phyloP scores from a whole-genome alignment of 2,797 vertebrate genomes.

The Rallus crepitans region DNA sequence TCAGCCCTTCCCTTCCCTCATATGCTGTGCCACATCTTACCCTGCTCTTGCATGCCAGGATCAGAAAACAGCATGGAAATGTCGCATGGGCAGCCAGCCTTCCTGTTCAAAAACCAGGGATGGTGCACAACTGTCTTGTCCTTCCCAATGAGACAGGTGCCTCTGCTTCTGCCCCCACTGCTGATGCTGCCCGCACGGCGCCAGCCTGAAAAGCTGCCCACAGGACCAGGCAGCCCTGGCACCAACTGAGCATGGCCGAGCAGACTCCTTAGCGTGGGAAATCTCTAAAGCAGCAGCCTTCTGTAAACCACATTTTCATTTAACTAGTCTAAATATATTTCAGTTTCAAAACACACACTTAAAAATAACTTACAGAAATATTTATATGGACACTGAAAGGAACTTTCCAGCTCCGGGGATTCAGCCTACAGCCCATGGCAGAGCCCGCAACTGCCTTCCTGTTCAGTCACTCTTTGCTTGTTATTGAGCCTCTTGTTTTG shows the following conservation, averaged over 20 bases:
- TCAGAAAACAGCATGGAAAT: not conserved
- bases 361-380: conserved; percentile 76
- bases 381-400: conserved; percentile 46
- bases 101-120: not conserved
- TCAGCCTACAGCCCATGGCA: conserved; percentile 14
- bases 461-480: not conserved
- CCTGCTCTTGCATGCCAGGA: not conserved
- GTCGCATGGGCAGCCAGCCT: not conserved
- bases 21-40: not conserved
- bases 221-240: not conserved
- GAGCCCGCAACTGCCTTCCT: conserved; percentile 40
- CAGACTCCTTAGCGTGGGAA: conserved; percentile 65
- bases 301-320: conserved; percentile 64
- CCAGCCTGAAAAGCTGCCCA: not conserved
- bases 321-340: conserved; percentile 72
- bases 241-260: not conserved
- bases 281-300: conserved; percentile 46
- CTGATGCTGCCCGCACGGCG: rapidly evolving
- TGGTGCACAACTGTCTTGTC: not conserved
- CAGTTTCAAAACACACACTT: conserved; percentile 63
- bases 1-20: not conserved
- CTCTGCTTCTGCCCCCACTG: not conserved
- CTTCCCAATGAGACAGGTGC: not conserved
- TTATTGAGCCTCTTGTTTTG: conserved; percentile 48
- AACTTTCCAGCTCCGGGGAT: conserved; percentile 62